Evolutionary conservation across 1,140 invertebrate species (phyloP), one percentile per base, ranked within the genome.

Genomic region (Lineus longissimus): DNA sequence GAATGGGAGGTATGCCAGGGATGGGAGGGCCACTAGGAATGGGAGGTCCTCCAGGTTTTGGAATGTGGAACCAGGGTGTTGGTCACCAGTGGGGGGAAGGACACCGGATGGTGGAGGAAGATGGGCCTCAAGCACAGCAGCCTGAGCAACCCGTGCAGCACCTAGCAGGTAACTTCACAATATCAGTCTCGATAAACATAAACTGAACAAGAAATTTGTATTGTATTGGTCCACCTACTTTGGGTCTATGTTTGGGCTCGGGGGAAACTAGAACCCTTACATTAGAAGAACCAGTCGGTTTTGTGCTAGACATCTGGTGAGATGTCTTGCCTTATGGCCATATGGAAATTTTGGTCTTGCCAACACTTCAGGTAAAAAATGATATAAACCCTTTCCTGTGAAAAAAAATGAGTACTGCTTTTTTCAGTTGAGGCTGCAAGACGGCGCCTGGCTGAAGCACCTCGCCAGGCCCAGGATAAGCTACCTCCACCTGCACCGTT

Each of bases 361-460:
- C n/a, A n/a, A n/a, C n/a, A n/a, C n/a, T n/a, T n/a, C n/a, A n/a
- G n/a, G n/a, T n/a, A n/a, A n/a, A n/a, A n/a, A n/a, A n/a, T n/a
- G n/a, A n/a, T n/a, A 36, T 36, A 7, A 36, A 36, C 33, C 33
- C 33, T 36, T 36, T 4, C 15, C n/a, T n/a, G n/a, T n/a, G n/a
- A n/a, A n/a, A 7, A 36, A 36, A 4, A 7, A 4, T 36, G 33
- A 36, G 25, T 4, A 25, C 45, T 41, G 51, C 60, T 62, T 58
- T 58, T 62, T 60, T 31, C 54, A 76, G 75, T 73, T 43, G 70
- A 72, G 45, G 70, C 68, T 33, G 75, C 75, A 22, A 64, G 69
- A 47, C 66, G 72, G 9, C 59, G 75, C 41, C 66, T 61, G 51
- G 66, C 64, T 0, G 47, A 43, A 61, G 15, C 70, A 27, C 31